These are phyloP conservation scores for Sitobion miscanthi DNA, from an alignment of 1,140 invertebrate species.

Conservation along the genomic window DNA sequence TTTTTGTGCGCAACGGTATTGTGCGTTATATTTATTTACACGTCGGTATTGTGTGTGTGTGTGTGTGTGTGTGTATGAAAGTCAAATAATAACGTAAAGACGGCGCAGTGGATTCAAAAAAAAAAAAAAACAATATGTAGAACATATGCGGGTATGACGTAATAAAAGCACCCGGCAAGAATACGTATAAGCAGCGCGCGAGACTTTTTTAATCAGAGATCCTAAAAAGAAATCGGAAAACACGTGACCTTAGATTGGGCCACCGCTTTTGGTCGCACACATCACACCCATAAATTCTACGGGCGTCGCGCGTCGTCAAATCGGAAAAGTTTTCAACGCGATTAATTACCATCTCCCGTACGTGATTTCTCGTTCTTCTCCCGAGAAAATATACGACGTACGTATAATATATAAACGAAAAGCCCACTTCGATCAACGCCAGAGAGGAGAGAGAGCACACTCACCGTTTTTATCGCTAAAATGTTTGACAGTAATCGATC, in stretches of 20 bases:
- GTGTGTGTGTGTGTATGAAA: background rate
- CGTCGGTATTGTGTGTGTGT: background rate
- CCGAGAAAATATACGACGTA: background rate
- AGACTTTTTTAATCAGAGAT: background rate
- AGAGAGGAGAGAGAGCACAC: background rate
- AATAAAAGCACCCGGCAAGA: background rate
- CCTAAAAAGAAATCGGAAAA: background rate
- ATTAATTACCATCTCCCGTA: background rate
- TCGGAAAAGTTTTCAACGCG: background rate
- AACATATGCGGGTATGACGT: background rate
- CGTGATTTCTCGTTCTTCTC: background rate
- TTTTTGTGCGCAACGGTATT: background rate
- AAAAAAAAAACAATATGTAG: background rate
- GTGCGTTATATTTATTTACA: background rate
- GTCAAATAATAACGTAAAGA: background rate
- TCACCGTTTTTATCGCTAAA: background rate
- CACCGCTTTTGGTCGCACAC: background rate
- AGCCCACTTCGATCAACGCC: background rate
- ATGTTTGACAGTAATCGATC: background rate
- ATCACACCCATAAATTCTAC: background rate
- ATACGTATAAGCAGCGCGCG: background rate
- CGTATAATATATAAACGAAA: too few species aligned
- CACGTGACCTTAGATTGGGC: background rate
- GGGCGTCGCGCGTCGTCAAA: background rate
- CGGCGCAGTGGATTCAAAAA: background rate